Base-by-base conservation (phyloP, 1,140 invertebrate genomes). In the Bilobella aurantiaca region DNA sequence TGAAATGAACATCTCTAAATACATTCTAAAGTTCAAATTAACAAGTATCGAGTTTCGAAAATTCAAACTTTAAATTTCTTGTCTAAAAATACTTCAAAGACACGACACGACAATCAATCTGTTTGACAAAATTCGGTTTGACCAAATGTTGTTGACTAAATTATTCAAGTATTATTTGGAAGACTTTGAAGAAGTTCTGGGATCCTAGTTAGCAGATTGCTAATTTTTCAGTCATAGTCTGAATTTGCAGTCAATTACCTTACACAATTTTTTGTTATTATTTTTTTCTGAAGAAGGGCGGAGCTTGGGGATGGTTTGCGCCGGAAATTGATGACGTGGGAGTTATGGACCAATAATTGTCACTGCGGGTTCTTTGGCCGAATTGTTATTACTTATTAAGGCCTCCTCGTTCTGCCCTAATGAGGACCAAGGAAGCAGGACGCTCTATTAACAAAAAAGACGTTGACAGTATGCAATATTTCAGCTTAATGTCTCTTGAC, bases 401-500 rank as follows among this genome's bases (percentile, higher is more conserved):
- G 21, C 57, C 8, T 27, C 29, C 21, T 23, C 49, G 49, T 53
- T 53, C 23, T 12, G 49, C 14, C 49, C 25, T 53, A 53, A 53
- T 53, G 49, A 53, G 49, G 49, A 53, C 12, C 34, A 23, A 53
- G 12, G 14, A 53, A 53, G 58, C 42, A 65, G 63, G 47, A n/a
- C 64, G 34, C 63, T 63, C 63, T 58, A 68, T 65, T 68, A 68
- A 57, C n/a, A n/a, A 59, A 53, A 62, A 58, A 68, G 37, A 61
- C 46, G 63, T 57, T 68, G 63, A 68, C 67, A 62, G 37, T 65
- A 29, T 57, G 34, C 29, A 65, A 65, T 68, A 68, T 65, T 65
- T 68, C 67, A 68, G 62, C 56, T 32, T 65, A 68, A 68, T 68
- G 67, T 65, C 59, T 58, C 67, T 37, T 68, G 63, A 65, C 63